Evolutionary conservation across 2,113 vertebrate genomes (phyloP), one percentile per base, ranked within the genome.

Genomic region (Monopterus albus): DNA sequence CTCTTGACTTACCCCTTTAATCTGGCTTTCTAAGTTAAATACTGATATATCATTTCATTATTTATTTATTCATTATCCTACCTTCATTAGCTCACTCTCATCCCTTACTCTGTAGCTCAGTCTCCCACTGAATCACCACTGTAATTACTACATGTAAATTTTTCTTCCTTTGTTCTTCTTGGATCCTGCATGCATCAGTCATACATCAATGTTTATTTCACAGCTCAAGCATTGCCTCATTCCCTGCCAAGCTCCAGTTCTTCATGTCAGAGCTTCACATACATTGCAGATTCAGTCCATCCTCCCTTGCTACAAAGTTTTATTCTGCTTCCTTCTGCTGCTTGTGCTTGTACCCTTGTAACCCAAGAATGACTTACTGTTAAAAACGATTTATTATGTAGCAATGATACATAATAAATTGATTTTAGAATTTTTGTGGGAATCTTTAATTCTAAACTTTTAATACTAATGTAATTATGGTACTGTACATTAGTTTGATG

Each of bases 391-490:
- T n/a, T n/a, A n/a, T 6, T 45, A 39, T 23, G 4, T 31, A 4
- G 13, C 18, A 63, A 47, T 25, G 0, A 64, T 64, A n/a, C 25
- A 57, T 10, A 15, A 29, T 38, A 20, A 45, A 53, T 5, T 20
- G 26, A 71, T 18, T 51, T 4, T 42, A 20, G 15, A 39, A 50
- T 14, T 11, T 25, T 15, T 45, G 39, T 46, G 52, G 8, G 52
- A 55, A 46, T 39, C 6, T 39, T 47, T 49, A 36, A 57, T 45
- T 43, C 25, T 51, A 43, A 52, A 61, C n/a, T n/a, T n/a, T n/a
- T n/a, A n/a, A n/a, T n/a, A n/a, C n/a, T n/a, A 33, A 31, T 62
- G 8, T 55, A 47, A 60, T 40, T 42, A 40, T 17, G 14, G 14
- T 15, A n/a, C 50, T 42, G n/a, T 29, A n/a, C 18, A 25, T n/a